phyloP scores from a whole-genome alignment of 2,113 vertebrate species.

The Hemibates koningsi region DNA sequence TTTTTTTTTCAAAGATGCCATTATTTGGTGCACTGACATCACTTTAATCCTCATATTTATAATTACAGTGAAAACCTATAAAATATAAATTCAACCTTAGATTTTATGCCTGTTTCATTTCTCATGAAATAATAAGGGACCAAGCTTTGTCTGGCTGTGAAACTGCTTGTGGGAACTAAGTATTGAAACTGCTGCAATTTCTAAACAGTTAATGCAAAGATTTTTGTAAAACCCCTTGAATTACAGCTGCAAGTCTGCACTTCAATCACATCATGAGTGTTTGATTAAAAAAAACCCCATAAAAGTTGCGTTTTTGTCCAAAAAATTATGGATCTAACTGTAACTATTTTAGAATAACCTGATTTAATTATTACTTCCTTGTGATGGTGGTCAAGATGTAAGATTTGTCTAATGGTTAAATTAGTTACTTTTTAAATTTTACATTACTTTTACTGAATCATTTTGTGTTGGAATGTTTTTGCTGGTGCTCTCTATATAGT shows the following conservation, averaged over 20 bases:
- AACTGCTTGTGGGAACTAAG: background rate
- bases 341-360: conserved; percentile 10
- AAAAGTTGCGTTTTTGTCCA: background rate
- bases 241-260: background rate
- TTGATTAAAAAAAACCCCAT: background rate
- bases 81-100: background rate
- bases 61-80: background rate
- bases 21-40: background rate
- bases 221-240: background rate
- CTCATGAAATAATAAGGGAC: background rate
- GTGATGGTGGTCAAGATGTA: background rate
- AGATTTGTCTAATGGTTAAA: background rate
- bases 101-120: background rate
- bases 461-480: background rate
- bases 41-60: background rate
- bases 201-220: background rate
- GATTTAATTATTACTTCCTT: background rate
- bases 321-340: background rate
- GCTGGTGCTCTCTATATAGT: background rate
- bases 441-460: background rate
- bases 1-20: background rate
- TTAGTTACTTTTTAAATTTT: background rate
- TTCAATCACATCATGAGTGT: background rate
- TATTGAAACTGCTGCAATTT: background rate
- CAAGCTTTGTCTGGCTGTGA: background rate